Percentiles rank a stretch among this genome's conserved stretches.
These are phyloP conservation scores for Palythoa heliodiscus DNA, from an alignment of 92 coral and sea anemone genomes.

Conservation along the genomic window DNA sequence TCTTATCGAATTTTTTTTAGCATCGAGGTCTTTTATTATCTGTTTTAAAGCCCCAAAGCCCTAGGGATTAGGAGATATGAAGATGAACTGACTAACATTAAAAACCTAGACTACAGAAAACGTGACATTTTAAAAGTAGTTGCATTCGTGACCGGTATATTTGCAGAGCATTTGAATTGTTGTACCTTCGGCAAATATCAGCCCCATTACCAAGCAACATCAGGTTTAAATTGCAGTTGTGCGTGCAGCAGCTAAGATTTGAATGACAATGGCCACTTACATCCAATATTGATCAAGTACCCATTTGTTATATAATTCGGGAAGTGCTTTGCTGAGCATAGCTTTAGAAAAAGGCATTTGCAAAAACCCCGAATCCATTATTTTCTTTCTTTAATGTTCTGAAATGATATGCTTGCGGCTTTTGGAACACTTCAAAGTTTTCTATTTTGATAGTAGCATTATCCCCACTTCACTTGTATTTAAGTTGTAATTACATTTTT, in stretches of 20 bases:
- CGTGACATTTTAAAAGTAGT: background rate
- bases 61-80: background rate
- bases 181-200: background rate
- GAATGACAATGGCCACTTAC: background rate
- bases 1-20: background rate
- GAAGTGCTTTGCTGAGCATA: background rate
- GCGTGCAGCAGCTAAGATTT: background rate
- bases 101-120: background rate
- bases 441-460: background rate
- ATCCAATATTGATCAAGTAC: background rate
- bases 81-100: background rate
- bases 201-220: background rate
- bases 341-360: background rate
- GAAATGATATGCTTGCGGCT: background rate
- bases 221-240: background rate
- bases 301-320: background rate
- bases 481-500: background rate
- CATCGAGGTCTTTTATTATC: background rate
- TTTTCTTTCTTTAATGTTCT: background rate
- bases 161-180: background rate
- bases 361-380: background rate
- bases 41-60: background rate
- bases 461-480: too few species aligned
- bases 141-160: background rate
- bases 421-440: background rate